Evolutionary conservation across 2,888 invertebrate species (phyloP).

Genomic region (Caenorhabditis plicata): DNA sequence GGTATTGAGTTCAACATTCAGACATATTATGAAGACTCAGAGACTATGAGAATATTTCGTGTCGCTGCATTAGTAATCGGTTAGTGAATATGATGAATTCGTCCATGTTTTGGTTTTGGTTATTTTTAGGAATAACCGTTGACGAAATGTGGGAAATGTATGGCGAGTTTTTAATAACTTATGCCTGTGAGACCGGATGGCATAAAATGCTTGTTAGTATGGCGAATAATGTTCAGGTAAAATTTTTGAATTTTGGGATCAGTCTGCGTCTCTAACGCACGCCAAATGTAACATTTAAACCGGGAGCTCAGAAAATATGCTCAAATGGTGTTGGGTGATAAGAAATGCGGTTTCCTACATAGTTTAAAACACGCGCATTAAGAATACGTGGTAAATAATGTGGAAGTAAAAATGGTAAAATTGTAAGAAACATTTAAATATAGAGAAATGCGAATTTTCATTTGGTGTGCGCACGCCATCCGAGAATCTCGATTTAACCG

Average conservation of each 20-base stretch:
- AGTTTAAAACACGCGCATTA: too few species aligned
- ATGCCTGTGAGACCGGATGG: constrained; percentile 58
- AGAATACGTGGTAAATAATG: neutral
- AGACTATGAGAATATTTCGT: constrained; percentile 56
- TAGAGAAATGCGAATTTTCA: too few species aligned
- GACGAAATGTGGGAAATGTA: constrained; percentile 60
- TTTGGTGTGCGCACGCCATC: too few species aligned
- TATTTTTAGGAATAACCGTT: constrained; percentile 40
- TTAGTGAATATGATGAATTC: neutral
- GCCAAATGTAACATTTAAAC: too few species aligned
- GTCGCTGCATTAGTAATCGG: constrained; percentile 50
- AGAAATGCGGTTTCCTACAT: too few species aligned
- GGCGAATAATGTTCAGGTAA: constrained; percentile 55
- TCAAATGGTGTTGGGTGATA: too few species aligned
- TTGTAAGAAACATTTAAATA: too few species aligned
- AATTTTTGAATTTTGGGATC: neutral
- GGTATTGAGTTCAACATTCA: constrained; percentile 49
- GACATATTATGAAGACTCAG: constrained; percentile 54
- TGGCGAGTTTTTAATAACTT: constrained; percentile 53
- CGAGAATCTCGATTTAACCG: too few species aligned
- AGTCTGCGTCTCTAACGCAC: neutral
- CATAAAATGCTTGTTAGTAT: constrained; percentile 53
- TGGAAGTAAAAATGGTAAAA: too few species aligned
- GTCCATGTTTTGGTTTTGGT: neutral
- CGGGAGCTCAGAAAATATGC: too few species aligned